phyloP scores from a whole-genome alignment of 2,888 invertebrate genomes.

The Apodemia mormo region DNA sequence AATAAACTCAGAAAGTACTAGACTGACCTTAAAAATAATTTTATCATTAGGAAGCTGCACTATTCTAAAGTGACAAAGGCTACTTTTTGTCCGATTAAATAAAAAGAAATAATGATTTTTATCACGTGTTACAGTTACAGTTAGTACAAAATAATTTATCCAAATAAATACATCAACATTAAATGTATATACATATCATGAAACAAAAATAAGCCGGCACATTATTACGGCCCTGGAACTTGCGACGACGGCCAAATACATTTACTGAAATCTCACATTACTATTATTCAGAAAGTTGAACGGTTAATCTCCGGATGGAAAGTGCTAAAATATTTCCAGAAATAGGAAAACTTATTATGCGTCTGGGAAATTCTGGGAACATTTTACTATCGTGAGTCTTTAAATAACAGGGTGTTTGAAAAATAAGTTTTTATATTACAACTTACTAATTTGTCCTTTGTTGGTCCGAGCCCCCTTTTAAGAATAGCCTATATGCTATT shows the following conservation, averaged over 20 bases:
- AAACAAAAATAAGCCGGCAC: neutral
- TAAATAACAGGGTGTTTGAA: neutral
- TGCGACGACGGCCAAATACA: neutral
- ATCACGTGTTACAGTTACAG: too few species aligned
- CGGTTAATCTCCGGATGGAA: constrained; percentile 6
- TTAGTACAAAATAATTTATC: too few species aligned
- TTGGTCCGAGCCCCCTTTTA: too few species aligned
- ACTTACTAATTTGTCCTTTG: neutral
- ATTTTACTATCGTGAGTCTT: neutral
- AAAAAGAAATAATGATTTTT: too few species aligned
- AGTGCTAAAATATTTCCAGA: constrained; percentile 11
- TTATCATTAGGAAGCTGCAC: too few species aligned
- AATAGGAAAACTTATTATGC: constrained; percentile 12
- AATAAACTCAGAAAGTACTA: too few species aligned
- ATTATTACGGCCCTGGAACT: neutral
- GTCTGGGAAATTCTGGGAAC: neutral
- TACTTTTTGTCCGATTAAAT: too few species aligned
- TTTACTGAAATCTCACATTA: constrained; percentile 15
- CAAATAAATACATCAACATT: too few species aligned
- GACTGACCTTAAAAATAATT: too few species aligned
- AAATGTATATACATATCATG: neutral
- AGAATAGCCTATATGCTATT: too few species aligned
- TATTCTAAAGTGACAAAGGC: too few species aligned
- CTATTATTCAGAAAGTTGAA: constrained; percentile 17
- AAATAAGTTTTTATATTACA: neutral